Evolutionary conservation across 2,797 vertebrate genomes (phyloP).

Genomic region (Poecilia velifera): DNA sequence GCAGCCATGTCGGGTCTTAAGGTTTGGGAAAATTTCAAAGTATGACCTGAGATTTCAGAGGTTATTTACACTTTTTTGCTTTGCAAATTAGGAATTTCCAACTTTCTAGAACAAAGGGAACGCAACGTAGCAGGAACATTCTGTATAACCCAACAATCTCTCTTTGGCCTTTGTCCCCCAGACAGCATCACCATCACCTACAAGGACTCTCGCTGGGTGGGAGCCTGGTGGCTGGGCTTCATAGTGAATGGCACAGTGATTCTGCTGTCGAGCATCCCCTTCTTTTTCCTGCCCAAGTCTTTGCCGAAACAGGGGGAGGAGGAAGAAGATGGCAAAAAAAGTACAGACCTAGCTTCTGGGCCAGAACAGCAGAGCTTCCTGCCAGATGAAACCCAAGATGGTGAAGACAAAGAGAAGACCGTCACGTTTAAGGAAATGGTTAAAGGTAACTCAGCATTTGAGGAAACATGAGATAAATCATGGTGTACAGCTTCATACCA

Average conservation of each 20-base stretch:
- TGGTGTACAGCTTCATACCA: not conserved
- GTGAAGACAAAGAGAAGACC: constrained; percentile 55
- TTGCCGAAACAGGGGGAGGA: constrained; percentile 79
- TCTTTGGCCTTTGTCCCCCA: constrained; percentile 51
- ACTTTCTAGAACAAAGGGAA: not conserved
- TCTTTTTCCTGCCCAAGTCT: constrained; percentile 87
- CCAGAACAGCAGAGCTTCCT: constrained; percentile 78
- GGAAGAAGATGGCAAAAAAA: constrained; percentile 37
- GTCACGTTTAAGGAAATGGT: constrained; percentile 69
- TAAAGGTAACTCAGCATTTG: constrained; percentile 60
- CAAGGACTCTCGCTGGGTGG: constrained; percentile 89
- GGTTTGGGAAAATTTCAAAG: not conserved
- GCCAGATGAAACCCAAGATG: constrained; percentile 46
- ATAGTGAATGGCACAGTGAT: constrained; percentile 79
- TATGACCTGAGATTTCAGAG: not conserved
- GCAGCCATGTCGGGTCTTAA: not conserved
- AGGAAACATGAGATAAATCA: not conserved
- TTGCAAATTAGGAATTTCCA: not conserved
- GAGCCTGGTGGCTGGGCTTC: constrained; percentile 92
- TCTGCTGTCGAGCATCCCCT: constrained; percentile 84
- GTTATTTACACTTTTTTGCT: not conserved
- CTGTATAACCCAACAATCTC: not conserved
- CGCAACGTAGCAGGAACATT: not conserved
- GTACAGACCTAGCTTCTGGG: constrained; percentile 45
- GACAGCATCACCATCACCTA: constrained; percentile 85